Evolutionary conservation across 2,113 vertebrate genomes (phyloP).

Genomic region (Dunckerocampus dactyliophorus): DNA sequence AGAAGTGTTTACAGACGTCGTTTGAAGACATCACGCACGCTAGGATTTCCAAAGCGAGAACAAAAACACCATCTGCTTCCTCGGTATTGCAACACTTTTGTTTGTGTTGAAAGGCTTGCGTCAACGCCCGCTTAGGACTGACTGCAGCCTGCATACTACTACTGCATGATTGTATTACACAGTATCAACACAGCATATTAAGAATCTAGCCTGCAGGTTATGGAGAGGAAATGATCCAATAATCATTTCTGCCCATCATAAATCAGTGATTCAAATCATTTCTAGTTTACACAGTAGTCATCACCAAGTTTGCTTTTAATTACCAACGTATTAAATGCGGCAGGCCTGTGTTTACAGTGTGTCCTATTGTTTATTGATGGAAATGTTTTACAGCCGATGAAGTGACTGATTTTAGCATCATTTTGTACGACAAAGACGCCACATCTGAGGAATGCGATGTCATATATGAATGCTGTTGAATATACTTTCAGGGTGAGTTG

Average conservation of each 20-base stretch:
- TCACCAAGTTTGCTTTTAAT: conserved; percentile 53
- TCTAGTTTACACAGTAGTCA: conserved; percentile 25
- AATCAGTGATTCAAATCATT: conserved; percentile 2
- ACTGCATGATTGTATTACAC: too few relatives aligned
- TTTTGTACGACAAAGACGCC: background rate
- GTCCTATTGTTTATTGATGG: background rate
- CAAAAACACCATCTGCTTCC: conserved; percentile 15
- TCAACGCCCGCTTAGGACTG: background rate
- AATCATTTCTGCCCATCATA: conserved; percentile 26
- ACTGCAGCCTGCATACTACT: too few relatives aligned
- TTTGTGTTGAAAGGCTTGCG: conserved; percentile 30
- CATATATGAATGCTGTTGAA: background rate
- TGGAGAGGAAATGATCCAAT: conserved; percentile 8
- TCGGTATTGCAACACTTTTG: conserved; percentile 16
- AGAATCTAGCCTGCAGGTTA: conserved; percentile 9
- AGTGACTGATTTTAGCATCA: background rate
- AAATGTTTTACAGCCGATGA: background rate
- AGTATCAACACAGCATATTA: conserved; percentile 46
- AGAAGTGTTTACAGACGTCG: conserved; percentile 28
- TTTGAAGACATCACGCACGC: conserved; percentile 27
- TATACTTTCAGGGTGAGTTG: background rate
- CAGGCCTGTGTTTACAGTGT: conserved; percentile 41
- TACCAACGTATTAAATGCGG: conserved; percentile 30
- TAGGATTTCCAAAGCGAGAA: conserved; percentile 56
- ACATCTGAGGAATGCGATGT: too few relatives aligned